Evolutionary conservation across 2,888 invertebrate species (phyloP).

Genomic region (Buathra laborator): DNA sequence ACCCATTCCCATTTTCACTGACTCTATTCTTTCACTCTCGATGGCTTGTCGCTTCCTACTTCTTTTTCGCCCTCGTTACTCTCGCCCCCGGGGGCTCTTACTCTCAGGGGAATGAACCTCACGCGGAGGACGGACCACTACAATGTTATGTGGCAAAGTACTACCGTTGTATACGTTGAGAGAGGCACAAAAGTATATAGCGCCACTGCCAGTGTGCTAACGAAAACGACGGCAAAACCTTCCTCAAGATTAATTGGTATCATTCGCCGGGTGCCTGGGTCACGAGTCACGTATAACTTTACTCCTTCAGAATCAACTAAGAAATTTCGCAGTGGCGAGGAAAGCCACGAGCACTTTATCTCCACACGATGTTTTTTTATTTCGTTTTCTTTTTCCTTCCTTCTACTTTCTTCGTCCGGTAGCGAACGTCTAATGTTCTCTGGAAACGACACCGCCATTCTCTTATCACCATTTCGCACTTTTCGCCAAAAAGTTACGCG

Average conservation of each 20-base stretch:
- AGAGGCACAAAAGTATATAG: background rate
- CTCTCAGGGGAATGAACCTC: constrained; percentile 57
- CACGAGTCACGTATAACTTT: constrained; percentile 66
- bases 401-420: constrained; percentile 7
- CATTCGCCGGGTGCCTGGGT: constrained; percentile 56
- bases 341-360: constrained; percentile 54
- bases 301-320: constrained; percentile 59
- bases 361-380: constrained; percentile 26
- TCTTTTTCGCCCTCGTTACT: constrained; percentile 64
- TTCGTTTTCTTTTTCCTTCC: constrained; percentile 30
- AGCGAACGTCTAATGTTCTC: constrained; percentile 25
- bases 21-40: constrained; percentile 56
- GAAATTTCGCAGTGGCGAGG: constrained; percentile 59
- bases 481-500: too few relatives aligned
- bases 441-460: background rate
- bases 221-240: constrained; percentile 67
- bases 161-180: constrained; percentile 15
- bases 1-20: constrained; percentile 47
- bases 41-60: constrained; percentile 56
- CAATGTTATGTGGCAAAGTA: constrained; percentile 40
- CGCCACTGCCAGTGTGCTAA: constrained; percentile 54
- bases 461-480: background rate
- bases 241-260: constrained; percentile 68
- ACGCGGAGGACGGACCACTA: constrained; percentile 13
- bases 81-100: constrained; percentile 50